These are phyloP conservation scores for Drosophila sucinea DNA, from an alignment of 1,140 invertebrate genomes.

Conservation along the genomic window DNA sequence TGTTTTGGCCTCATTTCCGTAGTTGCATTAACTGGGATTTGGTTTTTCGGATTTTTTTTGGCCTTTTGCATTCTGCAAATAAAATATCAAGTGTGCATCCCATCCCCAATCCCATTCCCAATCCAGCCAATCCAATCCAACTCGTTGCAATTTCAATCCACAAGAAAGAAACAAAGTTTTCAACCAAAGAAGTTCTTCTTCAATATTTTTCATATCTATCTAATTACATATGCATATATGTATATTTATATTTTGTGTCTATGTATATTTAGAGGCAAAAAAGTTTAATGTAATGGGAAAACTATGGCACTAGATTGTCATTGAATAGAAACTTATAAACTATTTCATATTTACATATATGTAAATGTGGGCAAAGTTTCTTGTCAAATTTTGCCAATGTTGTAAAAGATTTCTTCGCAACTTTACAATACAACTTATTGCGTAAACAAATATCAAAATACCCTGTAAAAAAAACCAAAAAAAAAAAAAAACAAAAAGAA, in stretches of 20 bases:
- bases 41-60: slow-evolving; percentile 1
- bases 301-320: not conserved
- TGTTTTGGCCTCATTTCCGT: slow-evolving; percentile 46
- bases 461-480: not conserved
- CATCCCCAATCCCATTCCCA: not conserved
- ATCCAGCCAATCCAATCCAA: slow-evolving; percentile 25
- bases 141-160: slow-evolving; percentile 69
- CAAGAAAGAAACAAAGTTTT: slow-evolving; percentile 38
- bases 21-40: slow-evolving; percentile 77
- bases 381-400: not conserved
- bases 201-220: slow-evolving; percentile 6
- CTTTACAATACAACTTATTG: not conserved
- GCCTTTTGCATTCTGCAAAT: slow-evolving; percentile 64
- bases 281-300: not conserved
- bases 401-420: not conserved
- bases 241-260: not conserved
- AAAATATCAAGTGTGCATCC: slow-evolving; percentile 69
- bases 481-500: not conserved
- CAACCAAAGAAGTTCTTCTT: not conserved
- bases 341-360: not conserved
- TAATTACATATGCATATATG: not conserved
- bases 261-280: not conserved
- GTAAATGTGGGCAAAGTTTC: not conserved
- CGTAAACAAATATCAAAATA: not conserved
- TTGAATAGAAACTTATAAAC: slow-evolving; percentile 6